Percentiles rank a stretch among this genome's conserved stretches.
phyloP scores from a whole-genome alignment of 2,797 vertebrate species.

The Falco rusticolus region DNA sequence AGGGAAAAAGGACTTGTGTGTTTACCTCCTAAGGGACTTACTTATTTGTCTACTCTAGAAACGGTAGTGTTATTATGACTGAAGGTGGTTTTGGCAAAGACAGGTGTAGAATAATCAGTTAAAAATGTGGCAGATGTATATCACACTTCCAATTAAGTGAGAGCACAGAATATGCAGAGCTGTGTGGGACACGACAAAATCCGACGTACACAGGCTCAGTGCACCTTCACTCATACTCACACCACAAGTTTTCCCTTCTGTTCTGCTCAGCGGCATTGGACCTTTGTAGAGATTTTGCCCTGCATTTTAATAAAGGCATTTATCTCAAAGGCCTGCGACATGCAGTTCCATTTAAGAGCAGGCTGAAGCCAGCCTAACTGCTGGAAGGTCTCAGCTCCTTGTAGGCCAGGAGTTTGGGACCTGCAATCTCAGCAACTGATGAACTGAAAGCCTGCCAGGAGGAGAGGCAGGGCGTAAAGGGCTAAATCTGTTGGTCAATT shows the following conservation, averaged over 20 bases:
- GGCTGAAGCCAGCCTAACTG: not conserved
- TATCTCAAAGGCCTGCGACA: not conserved
- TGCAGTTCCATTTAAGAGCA: not conserved
- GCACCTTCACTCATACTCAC: not conserved
- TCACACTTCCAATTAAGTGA: not conserved
- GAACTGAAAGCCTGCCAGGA: not conserved
- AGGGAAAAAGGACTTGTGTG: not conserved
- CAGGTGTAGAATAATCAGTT: not conserved
- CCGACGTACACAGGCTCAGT: rapidly evolving
- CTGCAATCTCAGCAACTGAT: not conserved
- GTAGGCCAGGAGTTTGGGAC: not conserved
- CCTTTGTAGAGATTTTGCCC: not conserved
- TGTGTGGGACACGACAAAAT: not conserved
- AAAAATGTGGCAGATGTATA: not conserved
- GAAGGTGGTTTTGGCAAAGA: not conserved
- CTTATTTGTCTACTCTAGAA: not conserved
- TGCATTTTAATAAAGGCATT: not conserved
- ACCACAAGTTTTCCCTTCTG: not conserved
- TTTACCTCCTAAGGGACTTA: not conserved
- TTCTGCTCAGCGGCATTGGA: not conserved
- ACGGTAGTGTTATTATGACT: not conserved
- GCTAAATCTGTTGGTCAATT: not conserved
- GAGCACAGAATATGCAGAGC: not conserved
- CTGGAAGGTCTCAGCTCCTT: not conserved
- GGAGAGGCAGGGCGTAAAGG: not conserved